A percentile compares a stretch with the other conserved stretches of the same genome.
Evolutionary conservation across 2,888 invertebrate genomes (phyloP).

Genomic region (Sturmia bella): DNA sequence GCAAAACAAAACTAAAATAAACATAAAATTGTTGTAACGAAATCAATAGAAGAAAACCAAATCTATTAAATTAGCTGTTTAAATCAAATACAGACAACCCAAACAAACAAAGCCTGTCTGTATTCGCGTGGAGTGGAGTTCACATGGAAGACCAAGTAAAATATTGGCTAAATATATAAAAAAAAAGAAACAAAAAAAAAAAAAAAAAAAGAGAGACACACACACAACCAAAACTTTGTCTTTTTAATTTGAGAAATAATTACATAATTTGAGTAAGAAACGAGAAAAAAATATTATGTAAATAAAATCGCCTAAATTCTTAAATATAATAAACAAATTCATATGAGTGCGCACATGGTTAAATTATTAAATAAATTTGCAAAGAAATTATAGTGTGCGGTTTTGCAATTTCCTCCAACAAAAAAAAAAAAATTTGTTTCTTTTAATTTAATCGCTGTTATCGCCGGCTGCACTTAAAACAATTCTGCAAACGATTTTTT

Average conservation of each 20-base stretch:
- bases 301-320: constrained; percentile 16
- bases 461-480: neutral
- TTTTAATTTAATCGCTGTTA: constrained; percentile 2
- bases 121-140: constrained; percentile 18
- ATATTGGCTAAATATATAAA: constrained; percentile 9
- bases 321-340: neutral
- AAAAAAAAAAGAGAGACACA: neutral
- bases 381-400: constrained; percentile 21
- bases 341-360: constrained; percentile 1
- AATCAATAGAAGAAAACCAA: constrained; percentile 38
- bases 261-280: constrained; percentile 40
- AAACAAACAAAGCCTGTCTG: neutral
- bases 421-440: no score
- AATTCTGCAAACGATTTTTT: neutral
- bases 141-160: constrained; percentile 9
- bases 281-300: neutral
- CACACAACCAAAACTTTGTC: neutral
- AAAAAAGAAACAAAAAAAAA: neutral
- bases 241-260: constrained; percentile 38
- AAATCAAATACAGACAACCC: constrained; percentile 28
- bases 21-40: constrained; percentile 35
- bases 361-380: constrained; percentile 29
- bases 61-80: constrained; percentile 54
- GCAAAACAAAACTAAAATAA: constrained; percentile 31
- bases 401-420: constrained; percentile 39